Conservation (phyloP, 2,888 invertebrate genomes). For the Melipona bicolor region DNA sequence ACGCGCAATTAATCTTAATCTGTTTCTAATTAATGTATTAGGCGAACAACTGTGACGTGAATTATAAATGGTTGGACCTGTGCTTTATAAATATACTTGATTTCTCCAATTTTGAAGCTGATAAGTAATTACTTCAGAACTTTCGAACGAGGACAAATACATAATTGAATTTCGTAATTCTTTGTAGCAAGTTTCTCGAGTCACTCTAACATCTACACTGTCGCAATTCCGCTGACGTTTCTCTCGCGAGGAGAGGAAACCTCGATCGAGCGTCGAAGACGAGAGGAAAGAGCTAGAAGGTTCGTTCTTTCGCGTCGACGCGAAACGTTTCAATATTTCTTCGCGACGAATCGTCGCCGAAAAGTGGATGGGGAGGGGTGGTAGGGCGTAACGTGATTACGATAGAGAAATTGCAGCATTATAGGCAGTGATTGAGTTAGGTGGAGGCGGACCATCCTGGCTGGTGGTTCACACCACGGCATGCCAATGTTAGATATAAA, state of each 20-base stretch:
- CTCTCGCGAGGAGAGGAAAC: neutral
- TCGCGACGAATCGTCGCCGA: constrained; percentile 58
- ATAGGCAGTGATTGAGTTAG: constrained; percentile 83
- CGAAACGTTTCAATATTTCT: constrained; percentile 69
- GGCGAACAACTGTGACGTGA: too few relatives aligned
- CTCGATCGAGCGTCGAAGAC: neutral
- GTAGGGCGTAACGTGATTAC: constrained; percentile 80
- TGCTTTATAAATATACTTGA: too few relatives aligned
- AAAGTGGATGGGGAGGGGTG: constrained; percentile 65
- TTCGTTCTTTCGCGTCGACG: constrained; percentile 22
- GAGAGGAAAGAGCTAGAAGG: constrained; percentile 3
- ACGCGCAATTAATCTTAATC: too few relatives aligned
- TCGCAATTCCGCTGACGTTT: neutral
- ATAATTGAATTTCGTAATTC: too few relatives aligned
- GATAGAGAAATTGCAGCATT: constrained; percentile 83
- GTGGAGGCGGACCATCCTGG: constrained; percentile 75
- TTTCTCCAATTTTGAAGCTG: too few relatives aligned
- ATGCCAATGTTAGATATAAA: constrained; percentile 79
- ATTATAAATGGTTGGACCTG: too few relatives aligned
- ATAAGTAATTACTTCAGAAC: too few relatives aligned
- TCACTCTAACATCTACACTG: neutral
- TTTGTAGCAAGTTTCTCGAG: neutral
- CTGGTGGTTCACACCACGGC: constrained; percentile 71
- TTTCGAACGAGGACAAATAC: too few relatives aligned
- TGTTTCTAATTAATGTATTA: too few relatives aligned